Evolutionary conservation across 92 coral and sea anemone genomes (phyloP).

Genomic region (Micromussa lordhowensis): DNA sequence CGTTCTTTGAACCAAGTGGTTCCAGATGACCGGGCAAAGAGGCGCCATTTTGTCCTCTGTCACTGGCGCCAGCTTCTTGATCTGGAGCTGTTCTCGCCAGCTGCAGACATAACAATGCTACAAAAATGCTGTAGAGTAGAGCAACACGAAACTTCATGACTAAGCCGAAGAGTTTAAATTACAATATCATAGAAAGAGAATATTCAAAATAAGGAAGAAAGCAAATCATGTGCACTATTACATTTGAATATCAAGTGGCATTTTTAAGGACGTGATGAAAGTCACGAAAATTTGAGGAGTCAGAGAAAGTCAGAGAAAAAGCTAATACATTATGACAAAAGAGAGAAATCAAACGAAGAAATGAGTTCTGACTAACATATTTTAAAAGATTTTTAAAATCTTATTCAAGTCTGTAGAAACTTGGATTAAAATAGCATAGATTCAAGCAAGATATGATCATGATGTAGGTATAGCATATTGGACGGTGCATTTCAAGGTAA

Average conservation of each 20-base stretch:
- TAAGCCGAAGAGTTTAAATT: not conserved
- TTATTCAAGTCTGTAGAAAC: not conserved
- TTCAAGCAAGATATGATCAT: not conserved
- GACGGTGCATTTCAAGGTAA: not conserved
- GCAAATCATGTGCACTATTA: not conserved
- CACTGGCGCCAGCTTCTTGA: not conserved
- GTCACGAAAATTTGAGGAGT: not conserved
- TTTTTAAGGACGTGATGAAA: not conserved
- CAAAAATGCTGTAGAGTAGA: not conserved
- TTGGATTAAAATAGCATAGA: not conserved
- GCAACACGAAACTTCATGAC: not conserved
- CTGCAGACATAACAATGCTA: not conserved
- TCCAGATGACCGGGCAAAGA: conserved; percentile 86
- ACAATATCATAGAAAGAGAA: not conserved
- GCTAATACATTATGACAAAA: not conserved
- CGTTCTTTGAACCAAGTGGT: conserved; percentile 79
- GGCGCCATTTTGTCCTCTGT: conserved; percentile 5
- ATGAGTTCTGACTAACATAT: no score
- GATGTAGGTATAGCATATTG: not conserved
- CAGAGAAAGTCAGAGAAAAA: not conserved
- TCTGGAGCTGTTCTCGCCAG: not conserved
- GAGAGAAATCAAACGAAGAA: no score
- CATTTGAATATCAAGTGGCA: not conserved
- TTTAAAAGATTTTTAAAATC: not conserved
- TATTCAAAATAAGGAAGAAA: not conserved